phyloP scores from a whole-genome alignment of 2,113 vertebrate genomes.

The Archilochus colubris region DNA sequence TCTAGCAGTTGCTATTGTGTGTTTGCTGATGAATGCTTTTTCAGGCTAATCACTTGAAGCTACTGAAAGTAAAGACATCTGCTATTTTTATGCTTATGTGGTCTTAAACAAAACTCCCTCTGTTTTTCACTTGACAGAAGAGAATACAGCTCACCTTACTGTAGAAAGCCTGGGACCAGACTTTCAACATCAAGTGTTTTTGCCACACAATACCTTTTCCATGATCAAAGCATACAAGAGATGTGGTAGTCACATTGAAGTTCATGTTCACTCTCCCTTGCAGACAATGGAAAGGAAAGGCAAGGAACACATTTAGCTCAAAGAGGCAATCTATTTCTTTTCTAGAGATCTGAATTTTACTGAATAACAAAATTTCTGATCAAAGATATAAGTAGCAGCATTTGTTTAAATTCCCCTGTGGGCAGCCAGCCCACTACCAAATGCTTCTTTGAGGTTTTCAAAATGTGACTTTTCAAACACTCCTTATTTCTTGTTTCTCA shows the following conservation, averaged over 20 bases:
- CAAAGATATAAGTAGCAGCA: background rate
- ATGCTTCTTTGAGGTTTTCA: background rate
- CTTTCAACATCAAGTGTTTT: constrained; percentile 74
- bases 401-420: background rate
- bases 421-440: fast-evolving
- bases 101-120: constrained; percentile 83
- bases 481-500: fast-evolving
- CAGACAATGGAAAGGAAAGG: background rate
- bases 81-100: constrained; percentile 78
- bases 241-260: constrained; percentile 77
- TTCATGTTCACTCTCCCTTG: constrained; percentile 56
- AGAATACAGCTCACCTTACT: constrained; percentile 81
- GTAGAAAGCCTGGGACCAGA: constrained; percentile 55
- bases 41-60: constrained; percentile 64
- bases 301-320: background rate
- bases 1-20: constrained; percentile 78
- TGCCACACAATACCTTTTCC: constrained; percentile 77
- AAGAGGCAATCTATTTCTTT: constrained; percentile 6
- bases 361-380: background rate
- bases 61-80: constrained; percentile 72
- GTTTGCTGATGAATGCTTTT: constrained; percentile 61
- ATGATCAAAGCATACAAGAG: constrained; percentile 84
- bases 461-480: background rate
- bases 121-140: constrained; percentile 80
- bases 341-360: constrained; percentile 3